Base-by-base conservation (phyloP, 2,888 invertebrate genomes). In the Polydrusus cervinus region DNA sequence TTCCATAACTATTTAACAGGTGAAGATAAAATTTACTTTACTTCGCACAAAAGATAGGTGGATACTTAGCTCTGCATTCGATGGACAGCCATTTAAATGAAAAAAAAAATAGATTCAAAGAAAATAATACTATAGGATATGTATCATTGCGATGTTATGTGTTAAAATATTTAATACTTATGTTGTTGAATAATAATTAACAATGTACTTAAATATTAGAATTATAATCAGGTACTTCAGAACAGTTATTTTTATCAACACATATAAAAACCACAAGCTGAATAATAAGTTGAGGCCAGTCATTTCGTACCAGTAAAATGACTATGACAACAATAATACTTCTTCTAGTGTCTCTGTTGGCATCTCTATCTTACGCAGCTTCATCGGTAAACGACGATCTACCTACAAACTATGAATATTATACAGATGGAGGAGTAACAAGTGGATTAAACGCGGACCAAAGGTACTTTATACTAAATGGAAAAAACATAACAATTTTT, bases 381-480 rank as follows among this genome's bases (percentile, higher is more conserved):
- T 7, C 3, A 6, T 25, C 16, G 3, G 9, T 11, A 9, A 60
- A 38, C 3, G 65, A 51, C n/a, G 64, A 74, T 47, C 14, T 76
- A 14, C 74, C 77, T 0, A 71, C 77, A 8, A 61, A 67, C 14
- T 89, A 89, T 79, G 87, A 88, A 73, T 86, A 89, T 77, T 89
- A 88, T 80, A 85, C 87, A 0, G 81, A 80, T 3, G 86, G 84
- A 38, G 87, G 86, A 8, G 84, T 87, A 18, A 75, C 75, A 3
- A 75, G 73, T 1, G 86, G 86, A 0, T 74, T 86, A 47, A 82
- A 83, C 5, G 83, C 81, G 6, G 80, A 83, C 14, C 81, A 84
- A 40, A 80, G 83, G 9, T 82, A 84, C 65, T 88, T 88, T 78
- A 83, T 84, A 9, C 82, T 89, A 11, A 89, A 89, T 80, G 85